These are phyloP conservation scores for Sinocyclocheilus anshuiensis DNA, from an alignment of 2,113 vertebrate genomes.

Conservation along the genomic window DNA sequence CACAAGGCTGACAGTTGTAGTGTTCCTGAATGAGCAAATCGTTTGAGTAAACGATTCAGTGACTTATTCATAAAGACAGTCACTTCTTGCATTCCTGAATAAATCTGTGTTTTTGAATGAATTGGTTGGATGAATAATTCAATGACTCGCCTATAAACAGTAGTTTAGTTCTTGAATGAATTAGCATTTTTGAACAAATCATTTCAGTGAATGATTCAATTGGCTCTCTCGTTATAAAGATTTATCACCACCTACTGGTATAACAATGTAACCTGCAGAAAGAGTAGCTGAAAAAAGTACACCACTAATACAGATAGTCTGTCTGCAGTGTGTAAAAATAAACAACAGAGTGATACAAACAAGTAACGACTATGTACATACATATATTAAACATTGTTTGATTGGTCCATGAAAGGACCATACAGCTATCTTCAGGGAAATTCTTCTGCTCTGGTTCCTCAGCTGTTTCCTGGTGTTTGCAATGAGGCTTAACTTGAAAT, in stretches of 20 bases:
- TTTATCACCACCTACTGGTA: neutral
- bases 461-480: conserved; percentile 48
- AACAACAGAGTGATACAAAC: neutral
- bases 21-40: neutral
- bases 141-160: neutral
- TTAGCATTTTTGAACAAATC: neutral
- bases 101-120: neutral
- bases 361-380: neutral
- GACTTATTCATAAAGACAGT: neutral
- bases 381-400: neutral
- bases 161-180: neutral
- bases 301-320: neutral
- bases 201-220: neutral
- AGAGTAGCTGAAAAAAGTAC: neutral
- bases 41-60: neutral
- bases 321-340: neutral
- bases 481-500: conserved; percentile 59
- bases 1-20: conserved; percentile 18
- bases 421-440: conserved; percentile 15
- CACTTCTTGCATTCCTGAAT: neutral
- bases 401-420: conserved; percentile 18
- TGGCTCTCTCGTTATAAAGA: neutral
- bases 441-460: conserved; percentile 33
- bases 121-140: neutral
- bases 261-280: neutral